Evolutionary conservation across 2,113 vertebrate genomes (phyloP), one percentile per base, ranked within the genome.

Genomic region (Callithrix jacchus): DNA sequence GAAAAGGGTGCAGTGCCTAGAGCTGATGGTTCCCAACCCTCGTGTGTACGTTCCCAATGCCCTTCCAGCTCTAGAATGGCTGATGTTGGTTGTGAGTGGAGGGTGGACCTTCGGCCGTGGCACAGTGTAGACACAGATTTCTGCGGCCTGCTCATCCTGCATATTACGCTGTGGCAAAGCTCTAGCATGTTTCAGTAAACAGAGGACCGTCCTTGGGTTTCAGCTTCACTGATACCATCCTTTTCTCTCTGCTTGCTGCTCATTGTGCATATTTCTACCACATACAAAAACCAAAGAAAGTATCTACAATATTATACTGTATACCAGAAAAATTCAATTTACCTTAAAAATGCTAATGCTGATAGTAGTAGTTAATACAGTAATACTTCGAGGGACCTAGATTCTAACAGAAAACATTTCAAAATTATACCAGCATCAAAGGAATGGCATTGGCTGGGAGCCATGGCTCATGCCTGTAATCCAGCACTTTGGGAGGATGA

Each of bases 331-430:
- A 95, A 42, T 84, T 89, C 23, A 42, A 27, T 49, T 92, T 93
- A 66, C 80, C 88, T 84, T 37, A 73, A 86, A 73, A 93, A 87
- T 80, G 14, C 49, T 84, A 93, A 96, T 35, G 14, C 21, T 89
- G 25, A 76, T 73, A 56, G 47, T 18, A 70, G 40, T n/a, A 68
- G 25, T 61, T 70, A 79, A 70, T 42, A 84, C 1, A 61, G 18
- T 86, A 71, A 70, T 66, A 73, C 85, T 93, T 93, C 73, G 32
- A 89, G 37, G 3, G 4, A 73, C 7, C 23, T 73, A 17, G 9
- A 35, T 76, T 83, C 61, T 87, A 87, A 83, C 23, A 83, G 66
- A 90, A 96, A 93, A 47, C 54, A 23, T 94, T 96, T 94, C 73
- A 87, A 87, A 96, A 79, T 66, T 35, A n/a, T 49, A 52, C 21